Base-by-base conservation (phyloP, 2,888 invertebrate species). In the Aphidius colemani region DNA sequence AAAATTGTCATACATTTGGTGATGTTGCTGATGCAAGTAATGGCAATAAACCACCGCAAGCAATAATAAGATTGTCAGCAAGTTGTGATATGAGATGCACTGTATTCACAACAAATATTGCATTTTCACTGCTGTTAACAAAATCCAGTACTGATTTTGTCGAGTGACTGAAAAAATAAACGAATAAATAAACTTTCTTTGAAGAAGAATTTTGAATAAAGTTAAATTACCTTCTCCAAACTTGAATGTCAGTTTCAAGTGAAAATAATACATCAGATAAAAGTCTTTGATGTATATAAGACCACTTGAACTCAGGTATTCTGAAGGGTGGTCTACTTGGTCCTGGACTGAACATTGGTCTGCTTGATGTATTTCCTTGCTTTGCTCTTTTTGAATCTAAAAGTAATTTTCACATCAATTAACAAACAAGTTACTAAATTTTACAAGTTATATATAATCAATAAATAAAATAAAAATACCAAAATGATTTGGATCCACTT, bases 231-330 rank as follows among this genome's bases (percentile, higher is more conserved):
- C 87, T 87, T 82, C 89, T 86, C 90, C 90, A 90, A 53, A 91
- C 94, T 87, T 98, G 97, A 77, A 99, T 95, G 78, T 99, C 99
- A 9, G 95, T 95, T 84, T 99, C 99, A 64, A 99, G 86, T 0
- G 98, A 96, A 83, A 96, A 96, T 43, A 99, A 86, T 45, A 99
- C 93, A 83, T 99, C 99, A 10, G 96, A 95, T 0, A 99, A 86
- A 62, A 99, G 85, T 66, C 97, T 88, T 83, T 99, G 96, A 84
- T 99, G 99, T 72, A 99, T 95, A 83, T 95, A 95, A 1, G 98
- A 99, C 99, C 99, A 99, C 75, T 96, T 93, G 85, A 99, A 99
- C 85, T 99, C 99, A 39, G 99, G 99, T 81, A 99, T 99, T 71
- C 99, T 89, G 85, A 99, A 99, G 4, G 98, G 96, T 30, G 96